Percentiles rank a stretch among this genome's conserved stretches.
Conservation (phyloP, 2,888 invertebrate genomes). For the Phyto melanocephala region DNA sequence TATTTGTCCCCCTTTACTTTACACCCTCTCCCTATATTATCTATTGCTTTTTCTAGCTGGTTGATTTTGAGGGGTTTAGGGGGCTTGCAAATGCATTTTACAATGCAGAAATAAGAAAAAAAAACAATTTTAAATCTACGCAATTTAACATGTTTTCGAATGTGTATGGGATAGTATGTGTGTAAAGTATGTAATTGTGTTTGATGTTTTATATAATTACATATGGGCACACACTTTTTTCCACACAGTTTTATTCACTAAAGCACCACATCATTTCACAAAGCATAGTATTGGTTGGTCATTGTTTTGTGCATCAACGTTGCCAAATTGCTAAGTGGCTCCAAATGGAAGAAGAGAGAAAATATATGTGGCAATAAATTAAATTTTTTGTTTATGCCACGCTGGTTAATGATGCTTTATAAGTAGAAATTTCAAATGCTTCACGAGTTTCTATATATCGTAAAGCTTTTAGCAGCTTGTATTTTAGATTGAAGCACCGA, state of each 20-base stretch:
- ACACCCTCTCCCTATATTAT: background rate
- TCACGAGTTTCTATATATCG: too few relatives aligned
- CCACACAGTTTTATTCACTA: background rate
- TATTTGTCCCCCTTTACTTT: background rate
- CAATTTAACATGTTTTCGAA: slow-evolving; percentile 39
- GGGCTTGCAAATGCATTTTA: slow-evolving; percentile 12
- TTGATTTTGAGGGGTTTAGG: slow-evolving; percentile 5
- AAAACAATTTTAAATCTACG: slow-evolving; percentile 16
- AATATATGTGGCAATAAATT: slow-evolving; percentile 11
- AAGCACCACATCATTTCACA: slow-evolving; percentile 17
- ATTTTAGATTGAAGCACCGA: too few relatives aligned
- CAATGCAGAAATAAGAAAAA: slow-evolving; percentile 1
- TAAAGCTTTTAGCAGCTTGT: too few relatives aligned
- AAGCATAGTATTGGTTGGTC: slow-evolving; percentile 21
- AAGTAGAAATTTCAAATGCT: too few relatives aligned
- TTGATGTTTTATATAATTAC: background rate
- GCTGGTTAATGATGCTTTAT: too few relatives aligned
- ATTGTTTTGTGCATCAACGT: background rate
- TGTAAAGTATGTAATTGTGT: background rate
- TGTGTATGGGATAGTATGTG: background rate
- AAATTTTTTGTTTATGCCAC: background rate
- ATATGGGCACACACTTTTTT: background rate
- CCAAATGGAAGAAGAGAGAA: background rate
- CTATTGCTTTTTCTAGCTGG: slow-evolving; percentile 12
- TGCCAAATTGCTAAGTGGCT: slow-evolving; percentile 38